Base-by-base conservation (phyloP, 2,888 invertebrate species). In the Perithous albicinctus region DNA sequence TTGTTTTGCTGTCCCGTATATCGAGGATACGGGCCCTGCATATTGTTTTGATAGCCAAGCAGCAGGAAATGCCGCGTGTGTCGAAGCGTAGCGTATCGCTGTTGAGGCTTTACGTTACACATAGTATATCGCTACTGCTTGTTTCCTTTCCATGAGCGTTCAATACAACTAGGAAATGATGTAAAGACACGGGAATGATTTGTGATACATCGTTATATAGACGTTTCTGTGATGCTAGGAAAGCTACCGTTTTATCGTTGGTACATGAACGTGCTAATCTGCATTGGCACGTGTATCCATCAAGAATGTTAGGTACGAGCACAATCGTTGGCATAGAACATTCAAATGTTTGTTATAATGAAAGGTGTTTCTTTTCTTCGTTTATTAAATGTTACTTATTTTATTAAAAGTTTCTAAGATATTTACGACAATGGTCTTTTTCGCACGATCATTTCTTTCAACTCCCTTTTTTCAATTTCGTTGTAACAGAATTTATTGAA, bases 71-170 rank as follows among this genome's bases (percentile, higher is more conserved):
- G 41, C 51, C 59, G 59, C 76, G 26, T 76, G 51, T 79, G 81
- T 77, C 80, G 77, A 84, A 80, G 59, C 84, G 72, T 80, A 15
- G 79, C 66, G 15, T 78, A 83, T 85, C 84, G 26, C 63, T 20
- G 48, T 35, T 48, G 63, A 76, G 63, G 51, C 72, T 23, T 54
- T 54, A 63, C 41, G 35, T 18, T 38, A 59, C n/a, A 72, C 41
- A 32, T 59, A 32, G 29, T 46, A 59, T 18, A 59, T 18, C 12
- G 18, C 43, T 46, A 1, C 56, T 32, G 23, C n/a, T 32, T 59
- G 18, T 26, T 20, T 8, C 12, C 15, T 70, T 59, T 59, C 56
- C 41, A 46, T 29, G 20, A 29, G 32, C 29, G 20, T 72, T 59
- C 38, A 8, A 5, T 29, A 29, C 56, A 46, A 67, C 66, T 66